Base-by-base conservation (phyloP, 2,888 invertebrate genomes). In the Lepidonotus clava region DNA sequence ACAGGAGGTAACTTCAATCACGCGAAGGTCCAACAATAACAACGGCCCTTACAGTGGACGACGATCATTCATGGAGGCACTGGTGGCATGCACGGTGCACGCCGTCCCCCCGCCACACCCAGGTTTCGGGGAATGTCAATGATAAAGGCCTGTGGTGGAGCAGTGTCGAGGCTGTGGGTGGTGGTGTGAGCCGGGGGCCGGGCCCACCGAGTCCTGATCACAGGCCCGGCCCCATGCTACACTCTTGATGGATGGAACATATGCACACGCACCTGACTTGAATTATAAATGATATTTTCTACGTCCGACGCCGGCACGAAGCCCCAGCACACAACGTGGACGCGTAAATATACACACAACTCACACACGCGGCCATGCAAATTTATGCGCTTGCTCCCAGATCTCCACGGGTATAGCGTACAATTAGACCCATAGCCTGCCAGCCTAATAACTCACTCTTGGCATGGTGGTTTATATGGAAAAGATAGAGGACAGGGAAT, bases 241-340 rank as follows among this genome's bases (percentile, higher is more conserved):
- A 36, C 0, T 71, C 36, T 71, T 71, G 71, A 71, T 71, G 34
- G 71, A 71, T 71, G 71, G 71, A 71, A 71, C 71, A 71, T 71
- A 71, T 71, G 71, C 71, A 71, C 71, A 71, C 71, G 71, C 71
- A 71, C 71, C 71, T 71, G 71, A 71, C 71, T 71, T 71, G 71
- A 71, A 71, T 71, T 71, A 71, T 71, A 71, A 71, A 71, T 71
- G 71, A 71, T 71, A 71, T 71, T 71, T 71, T 71, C 71, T 71
- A 71, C 71, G 36, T 11, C 36, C 71, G 71, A 38, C 71, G 36
- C 5, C 21, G 71, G 28, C n/a, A 32, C 2, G 32, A 32, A 24
- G 28, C 1, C 61, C 61, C 61, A 28, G 28, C 61, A 61, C 61
- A 61, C 61, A 61, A 61, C 24, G 28, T 28, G n/a, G 28, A 32